A percentile compares a stretch with the other conserved stretches of the same genome.
phyloP scores from a whole-genome alignment of 2,113 vertebrate genomes.

The Neogobius melanostomus region DNA sequence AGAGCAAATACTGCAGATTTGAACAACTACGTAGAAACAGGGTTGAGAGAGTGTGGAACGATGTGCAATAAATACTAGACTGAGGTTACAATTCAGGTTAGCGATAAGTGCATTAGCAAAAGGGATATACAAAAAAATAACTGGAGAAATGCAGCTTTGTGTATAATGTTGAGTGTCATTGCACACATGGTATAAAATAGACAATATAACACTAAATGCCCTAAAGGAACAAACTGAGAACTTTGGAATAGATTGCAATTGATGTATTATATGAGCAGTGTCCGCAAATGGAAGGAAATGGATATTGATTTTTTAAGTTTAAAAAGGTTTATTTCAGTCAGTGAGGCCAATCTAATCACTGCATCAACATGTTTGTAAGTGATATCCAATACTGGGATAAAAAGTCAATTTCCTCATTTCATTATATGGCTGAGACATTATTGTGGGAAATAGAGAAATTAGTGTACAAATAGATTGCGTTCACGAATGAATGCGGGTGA shows the following conservation, averaged over 20 bases:
- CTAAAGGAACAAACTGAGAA: neutral
- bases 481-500: too few relatives aligned
- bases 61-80: constrained; percentile 2
- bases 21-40: neutral
- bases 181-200: neutral
- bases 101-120: neutral
- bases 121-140: neutral
- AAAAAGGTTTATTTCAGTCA: neutral
- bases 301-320: neutral
- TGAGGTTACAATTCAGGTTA: neutral
- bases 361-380: neutral
- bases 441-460: too few relatives aligned
- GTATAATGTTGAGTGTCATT: neutral
- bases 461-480: too few relatives aligned
- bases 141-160: constrained; percentile 3
- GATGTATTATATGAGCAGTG: neutral
- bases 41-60: neutral
- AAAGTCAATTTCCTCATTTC: neutral
- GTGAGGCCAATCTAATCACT: neutral
- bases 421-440: too few relatives aligned
- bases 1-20: constrained; percentile 2
- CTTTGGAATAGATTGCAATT: neutral
- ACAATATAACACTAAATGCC: neutral
- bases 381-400: neutral
- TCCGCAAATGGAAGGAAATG: neutral